Conservation (phyloP, 2,113 vertebrate species). For the Eudorcas thomsonii region DNA sequence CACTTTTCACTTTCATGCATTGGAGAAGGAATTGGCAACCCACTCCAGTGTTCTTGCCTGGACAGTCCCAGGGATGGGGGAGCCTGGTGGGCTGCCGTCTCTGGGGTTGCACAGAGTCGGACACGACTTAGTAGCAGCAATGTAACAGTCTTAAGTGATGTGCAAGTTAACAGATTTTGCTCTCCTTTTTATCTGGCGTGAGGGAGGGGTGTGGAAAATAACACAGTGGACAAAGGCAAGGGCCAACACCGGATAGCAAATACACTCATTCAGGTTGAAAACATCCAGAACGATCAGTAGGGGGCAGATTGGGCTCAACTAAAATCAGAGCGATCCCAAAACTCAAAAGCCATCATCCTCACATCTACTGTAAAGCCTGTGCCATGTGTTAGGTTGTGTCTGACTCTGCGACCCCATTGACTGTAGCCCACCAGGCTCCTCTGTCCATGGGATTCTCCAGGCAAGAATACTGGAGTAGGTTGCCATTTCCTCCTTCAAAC, state of each 20-base stretch:
- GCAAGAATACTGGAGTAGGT: neutral
- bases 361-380: neutral
- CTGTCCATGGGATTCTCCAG: neutral
- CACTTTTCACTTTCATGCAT: too few relatives aligned
- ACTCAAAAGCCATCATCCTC: neutral
- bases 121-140: too few relatives aligned
- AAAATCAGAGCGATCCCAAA: neutral
- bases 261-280: neutral
- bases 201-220: neutral
- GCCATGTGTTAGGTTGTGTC: neutral
- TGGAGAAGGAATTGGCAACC: too few relatives aligned
- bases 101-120: too few relatives aligned
- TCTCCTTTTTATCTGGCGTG: neutral
- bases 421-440: neutral
- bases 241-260: too few relatives aligned
- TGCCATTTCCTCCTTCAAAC: neutral
- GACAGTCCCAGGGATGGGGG: too few relatives aligned
- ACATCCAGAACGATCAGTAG: conserved; percentile 22
- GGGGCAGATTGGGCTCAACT: conserved; percentile 44
- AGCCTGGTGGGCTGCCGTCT: too few relatives aligned
- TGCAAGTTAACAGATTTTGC: neutral
- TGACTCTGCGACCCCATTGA: neutral
- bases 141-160: neutral
- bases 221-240: neutral
- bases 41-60: too few relatives aligned